Evolutionary conservation across 1,140 invertebrate genomes (phyloP).

Genomic region (Pemphigus obesinymphae): DNA sequence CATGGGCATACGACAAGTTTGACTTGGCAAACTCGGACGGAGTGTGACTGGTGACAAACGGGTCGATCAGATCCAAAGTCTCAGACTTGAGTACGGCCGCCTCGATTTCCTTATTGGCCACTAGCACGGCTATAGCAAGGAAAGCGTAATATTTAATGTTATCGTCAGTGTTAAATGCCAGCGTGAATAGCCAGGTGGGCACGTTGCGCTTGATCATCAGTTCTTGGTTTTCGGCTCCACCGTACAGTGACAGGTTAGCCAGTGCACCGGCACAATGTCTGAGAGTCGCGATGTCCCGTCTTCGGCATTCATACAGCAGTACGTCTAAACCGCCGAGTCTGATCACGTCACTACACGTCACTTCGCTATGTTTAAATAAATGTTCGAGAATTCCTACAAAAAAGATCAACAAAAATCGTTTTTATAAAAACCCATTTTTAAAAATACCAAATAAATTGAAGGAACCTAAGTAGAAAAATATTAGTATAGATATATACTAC

Average conservation of each 20-base stretch:
- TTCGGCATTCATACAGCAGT: slow-evolving; percentile 89
- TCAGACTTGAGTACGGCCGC: slow-evolving; percentile 91
- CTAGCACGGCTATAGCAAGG: slow-evolving; percentile 90
- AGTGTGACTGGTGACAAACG: slow-evolving; percentile 89
- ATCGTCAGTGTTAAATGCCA: slow-evolving; percentile 94
- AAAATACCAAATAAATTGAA: too few relatives aligned
- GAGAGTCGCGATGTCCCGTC: slow-evolving; percentile 86
- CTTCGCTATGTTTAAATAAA: slow-evolving; percentile 95
- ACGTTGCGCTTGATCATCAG: slow-evolving; percentile 94
- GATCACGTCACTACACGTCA: slow-evolving; percentile 89
- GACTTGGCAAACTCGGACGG: slow-evolving; percentile 92
- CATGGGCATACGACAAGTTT: slow-evolving; percentile 86
- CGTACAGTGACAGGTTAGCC: slow-evolving; percentile 93
- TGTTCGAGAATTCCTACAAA: slow-evolving; percentile 78
- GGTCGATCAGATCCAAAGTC: slow-evolving; percentile 91
- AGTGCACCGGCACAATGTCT: slow-evolving; percentile 92
- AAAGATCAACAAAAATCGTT: background rate
- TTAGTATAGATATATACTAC: too few relatives aligned
- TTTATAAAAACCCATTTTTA: too few relatives aligned
- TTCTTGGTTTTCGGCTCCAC: slow-evolving; percentile 91
- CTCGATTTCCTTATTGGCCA: slow-evolving; percentile 98
- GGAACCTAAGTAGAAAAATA: too few relatives aligned
- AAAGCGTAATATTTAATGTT: slow-evolving; percentile 98
- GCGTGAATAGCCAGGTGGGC: slow-evolving; percentile 95
- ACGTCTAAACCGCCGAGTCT: slow-evolving; percentile 79